Percentiles rank a stretch among this genome's conserved stretches.
These are phyloP conservation scores for Liopterus haemorrhoidalis DNA, from an alignment of 2,888 invertebrate species.

Conservation along the genomic window DNA sequence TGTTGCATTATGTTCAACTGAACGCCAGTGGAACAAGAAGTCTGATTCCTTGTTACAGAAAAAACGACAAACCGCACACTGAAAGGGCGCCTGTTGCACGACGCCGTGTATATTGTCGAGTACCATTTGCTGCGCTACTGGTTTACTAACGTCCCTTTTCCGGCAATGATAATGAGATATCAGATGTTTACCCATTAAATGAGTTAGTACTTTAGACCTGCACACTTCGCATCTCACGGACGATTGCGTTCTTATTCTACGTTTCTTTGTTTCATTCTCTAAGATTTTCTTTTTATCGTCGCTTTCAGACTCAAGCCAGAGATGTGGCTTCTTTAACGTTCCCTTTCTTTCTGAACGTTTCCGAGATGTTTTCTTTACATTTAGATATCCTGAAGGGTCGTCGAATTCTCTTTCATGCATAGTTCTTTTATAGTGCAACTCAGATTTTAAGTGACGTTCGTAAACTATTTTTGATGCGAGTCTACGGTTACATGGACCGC, in stretches of 20 bases:
- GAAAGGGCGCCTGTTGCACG: slow-evolving; percentile 76
- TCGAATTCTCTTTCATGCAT: slow-evolving; percentile 65
- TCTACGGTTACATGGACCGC: slow-evolving; percentile 71
- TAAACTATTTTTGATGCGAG: slow-evolving; percentile 69
- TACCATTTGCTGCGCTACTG: slow-evolving; percentile 57
- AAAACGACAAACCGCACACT: slow-evolving; percentile 78
- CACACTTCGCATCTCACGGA: slow-evolving; percentile 64
- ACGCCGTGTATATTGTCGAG: slow-evolving; percentile 72
- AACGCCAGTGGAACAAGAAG: slow-evolving; percentile 70
- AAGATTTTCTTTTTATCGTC: slow-evolving; percentile 37
- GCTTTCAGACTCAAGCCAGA: slow-evolving; percentile 25
- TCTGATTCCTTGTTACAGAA: slow-evolving; percentile 71
- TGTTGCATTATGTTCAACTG: slow-evolving; percentile 54
- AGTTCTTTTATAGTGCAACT: slow-evolving; percentile 62
- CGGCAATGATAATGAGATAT: slow-evolving; percentile 81
- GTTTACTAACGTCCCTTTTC: slow-evolving; percentile 57
- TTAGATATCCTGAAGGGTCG: slow-evolving; percentile 29
- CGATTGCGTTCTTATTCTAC: slow-evolving; percentile 7
- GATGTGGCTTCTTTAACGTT: slow-evolving; percentile 31
- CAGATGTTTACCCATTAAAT: slow-evolving; percentile 75
- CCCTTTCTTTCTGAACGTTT: slow-evolving; percentile 29
- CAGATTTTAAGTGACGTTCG: slow-evolving; percentile 69
- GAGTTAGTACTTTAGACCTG: slow-evolving; percentile 59
- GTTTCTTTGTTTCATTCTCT: slow-evolving; percentile 29
- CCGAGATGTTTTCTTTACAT: slow-evolving; percentile 25